Conservation (phyloP, 2,113 vertebrate species). For the Phrynocephalus versicolor region DNA sequence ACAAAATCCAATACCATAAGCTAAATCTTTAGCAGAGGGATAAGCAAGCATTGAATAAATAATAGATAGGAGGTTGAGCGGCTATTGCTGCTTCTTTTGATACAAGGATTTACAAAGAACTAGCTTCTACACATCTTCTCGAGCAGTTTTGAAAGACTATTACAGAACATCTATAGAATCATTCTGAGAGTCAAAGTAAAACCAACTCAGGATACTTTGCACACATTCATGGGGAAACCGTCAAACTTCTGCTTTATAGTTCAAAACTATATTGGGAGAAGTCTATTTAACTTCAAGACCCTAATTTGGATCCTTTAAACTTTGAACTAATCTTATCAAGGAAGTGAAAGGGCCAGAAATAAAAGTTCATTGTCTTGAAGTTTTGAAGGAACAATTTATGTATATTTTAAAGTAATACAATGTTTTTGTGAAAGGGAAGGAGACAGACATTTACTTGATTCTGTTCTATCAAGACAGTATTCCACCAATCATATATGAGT, state of each 20-base stretch:
- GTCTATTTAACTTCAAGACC: neutral
- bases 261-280: neutral
- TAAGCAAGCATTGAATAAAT: constrained; percentile 22
- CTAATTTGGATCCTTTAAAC: neutral
- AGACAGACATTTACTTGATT: neutral
- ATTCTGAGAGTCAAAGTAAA: neutral
- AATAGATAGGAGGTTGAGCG: neutral
- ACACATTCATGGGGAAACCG: neutral
- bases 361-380: neutral
- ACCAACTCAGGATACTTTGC: neutral
- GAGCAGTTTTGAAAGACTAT: neutral
- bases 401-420: neutral
- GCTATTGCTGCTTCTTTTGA: neutral
- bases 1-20: neutral
- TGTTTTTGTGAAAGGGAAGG: neutral
- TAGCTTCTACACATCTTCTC: neutral
- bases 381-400: neutral
- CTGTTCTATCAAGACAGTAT: neutral
- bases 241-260: neutral
- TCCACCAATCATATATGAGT: neutral
- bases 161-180: neutral
- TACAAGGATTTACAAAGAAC: neutral
- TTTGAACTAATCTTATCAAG: neutral
- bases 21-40: neutral
- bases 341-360: neutral